Conservation (phyloP, 1,140 invertebrate genomes). For the Drosophila sucinea region DNA sequence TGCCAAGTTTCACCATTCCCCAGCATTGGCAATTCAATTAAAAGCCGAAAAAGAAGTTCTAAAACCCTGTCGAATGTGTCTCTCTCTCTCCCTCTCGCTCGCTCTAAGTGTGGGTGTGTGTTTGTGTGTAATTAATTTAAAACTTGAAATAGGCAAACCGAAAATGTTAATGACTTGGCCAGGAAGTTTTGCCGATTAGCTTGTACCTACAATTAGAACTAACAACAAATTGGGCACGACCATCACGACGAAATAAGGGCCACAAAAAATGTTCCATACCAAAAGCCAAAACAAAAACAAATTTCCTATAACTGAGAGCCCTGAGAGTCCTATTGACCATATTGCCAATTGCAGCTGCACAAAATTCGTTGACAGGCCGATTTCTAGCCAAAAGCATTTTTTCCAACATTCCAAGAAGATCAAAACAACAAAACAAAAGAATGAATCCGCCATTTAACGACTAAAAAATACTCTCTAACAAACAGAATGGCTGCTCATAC, state of each 20-base stretch:
- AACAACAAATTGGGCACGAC: conserved; percentile 26
- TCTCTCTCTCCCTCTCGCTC: background rate
- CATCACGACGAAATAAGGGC: conserved; percentile 38
- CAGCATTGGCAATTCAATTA: conserved; percentile 41
- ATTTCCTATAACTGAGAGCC: background rate
- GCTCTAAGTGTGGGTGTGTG: conserved; percentile 1
- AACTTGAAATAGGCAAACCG: conserved; percentile 56
- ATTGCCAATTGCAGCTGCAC: conserved; percentile 35
- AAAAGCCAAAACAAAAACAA: background rate
- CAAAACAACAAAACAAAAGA: conserved; percentile 24
- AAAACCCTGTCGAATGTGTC: conserved; percentile 49
- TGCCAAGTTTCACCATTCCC: conserved; percentile 12
- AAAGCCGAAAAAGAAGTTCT: conserved; percentile 44
- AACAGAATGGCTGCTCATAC: too few relatives aligned
- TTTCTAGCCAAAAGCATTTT: conserved; percentile 24
- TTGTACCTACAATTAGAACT: conserved; percentile 27
- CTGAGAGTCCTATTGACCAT: too few relatives aligned
- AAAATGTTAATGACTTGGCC: conserved; percentile 61
- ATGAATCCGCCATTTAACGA: background rate
- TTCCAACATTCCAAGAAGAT: conserved; percentile 16
- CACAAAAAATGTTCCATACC: conserved; percentile 5
- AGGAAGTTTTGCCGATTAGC: conserved; percentile 21
- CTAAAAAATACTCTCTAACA: background rate
- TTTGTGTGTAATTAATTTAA: conserved; percentile 65
- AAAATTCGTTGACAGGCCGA: conserved; percentile 38